These are phyloP conservation scores for Peromyscus nudipes DNA, from an alignment of 2,797 vertebrate genomes.

Conservation along the genomic window DNA sequence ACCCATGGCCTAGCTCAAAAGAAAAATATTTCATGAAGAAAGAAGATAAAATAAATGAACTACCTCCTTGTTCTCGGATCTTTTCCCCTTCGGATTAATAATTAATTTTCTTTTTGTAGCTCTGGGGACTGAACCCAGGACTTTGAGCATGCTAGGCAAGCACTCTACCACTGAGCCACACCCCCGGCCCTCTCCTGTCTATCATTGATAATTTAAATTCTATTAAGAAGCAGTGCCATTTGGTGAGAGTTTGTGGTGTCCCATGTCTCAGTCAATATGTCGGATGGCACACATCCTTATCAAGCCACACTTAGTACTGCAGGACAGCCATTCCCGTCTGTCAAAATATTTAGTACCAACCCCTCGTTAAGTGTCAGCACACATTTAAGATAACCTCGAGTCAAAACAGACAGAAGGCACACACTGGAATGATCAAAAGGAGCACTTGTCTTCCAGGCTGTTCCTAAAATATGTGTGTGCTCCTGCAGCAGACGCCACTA, in stretches of 20 bases:
- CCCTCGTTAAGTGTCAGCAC: neutral
- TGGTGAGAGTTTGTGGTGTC: rapidly evolving
- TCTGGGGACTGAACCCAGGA: neutral
- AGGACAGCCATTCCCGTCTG: neutral
- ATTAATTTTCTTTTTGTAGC: neutral
- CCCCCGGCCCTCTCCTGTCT: neutral
- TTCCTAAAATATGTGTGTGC: slow-evolving; percentile 19
- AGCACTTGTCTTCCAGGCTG: neutral
- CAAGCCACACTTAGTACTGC: neutral
- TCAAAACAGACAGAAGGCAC: neutral
- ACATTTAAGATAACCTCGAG: neutral
- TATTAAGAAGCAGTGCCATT: neutral
- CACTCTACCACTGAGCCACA: neutral
- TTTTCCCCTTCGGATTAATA: neutral
- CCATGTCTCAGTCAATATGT: neutral
- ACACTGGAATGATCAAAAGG: neutral
- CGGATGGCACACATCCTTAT: neutral
- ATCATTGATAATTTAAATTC: neutral
- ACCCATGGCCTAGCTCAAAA: neutral
- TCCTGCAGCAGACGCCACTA: neutral
- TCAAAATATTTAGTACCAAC: neutral
- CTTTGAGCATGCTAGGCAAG: neutral
- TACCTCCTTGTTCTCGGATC: neutral
- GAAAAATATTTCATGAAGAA: neutral
- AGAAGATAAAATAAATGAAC: neutral